Conservation (phyloP, 2,113 vertebrate species). For the Oryctolagus cuniculus region DNA sequence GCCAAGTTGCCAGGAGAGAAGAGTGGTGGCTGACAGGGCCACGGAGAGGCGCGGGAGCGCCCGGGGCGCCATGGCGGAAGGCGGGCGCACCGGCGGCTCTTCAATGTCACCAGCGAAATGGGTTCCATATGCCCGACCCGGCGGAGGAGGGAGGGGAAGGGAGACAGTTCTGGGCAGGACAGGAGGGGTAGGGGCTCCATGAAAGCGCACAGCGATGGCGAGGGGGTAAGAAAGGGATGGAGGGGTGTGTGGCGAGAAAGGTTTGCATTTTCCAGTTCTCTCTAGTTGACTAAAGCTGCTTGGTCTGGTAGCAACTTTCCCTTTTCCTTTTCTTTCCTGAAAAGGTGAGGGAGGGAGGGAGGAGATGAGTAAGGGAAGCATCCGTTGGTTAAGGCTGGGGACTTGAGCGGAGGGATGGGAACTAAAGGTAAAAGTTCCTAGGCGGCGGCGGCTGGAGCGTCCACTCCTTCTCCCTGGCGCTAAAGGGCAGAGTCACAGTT, state of each 20-base stretch:
- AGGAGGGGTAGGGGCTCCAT: neutral
- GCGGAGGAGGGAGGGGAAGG: constrained; percentile 65
- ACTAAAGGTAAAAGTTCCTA: constrained; percentile 60
- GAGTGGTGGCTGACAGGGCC: constrained; percentile 83
- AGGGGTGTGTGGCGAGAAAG: neutral
- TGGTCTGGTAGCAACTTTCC: constrained; percentile 36
- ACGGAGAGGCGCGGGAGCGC: constrained; percentile 80
- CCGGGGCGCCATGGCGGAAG: constrained; percentile 85
- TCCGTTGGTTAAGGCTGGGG: neutral
- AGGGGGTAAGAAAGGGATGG: neutral
- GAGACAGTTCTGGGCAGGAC: constrained; percentile 45
- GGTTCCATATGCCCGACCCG: constrained; percentile 89
- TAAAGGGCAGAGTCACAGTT: neutral
- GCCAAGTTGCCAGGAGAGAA: constrained; percentile 79
- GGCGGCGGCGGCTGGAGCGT: neutral
- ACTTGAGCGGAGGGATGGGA: neutral
- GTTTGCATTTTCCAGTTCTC: constrained; percentile 19
- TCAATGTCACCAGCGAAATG: constrained; percentile 89
- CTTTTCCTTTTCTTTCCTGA: constrained; percentile 53
- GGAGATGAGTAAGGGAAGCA: constrained; percentile 1
- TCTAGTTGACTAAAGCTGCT: constrained; percentile 48
- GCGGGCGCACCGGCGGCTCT: constrained; percentile 87
- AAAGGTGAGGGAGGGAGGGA: constrained; percentile 31
- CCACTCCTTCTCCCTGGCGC: neutral
- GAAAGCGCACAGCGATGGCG: neutral